These are phyloP conservation scores for Cyclargus thomasi DNA, from an alignment of 1,140 invertebrate species.

Conservation along the genomic window DNA sequence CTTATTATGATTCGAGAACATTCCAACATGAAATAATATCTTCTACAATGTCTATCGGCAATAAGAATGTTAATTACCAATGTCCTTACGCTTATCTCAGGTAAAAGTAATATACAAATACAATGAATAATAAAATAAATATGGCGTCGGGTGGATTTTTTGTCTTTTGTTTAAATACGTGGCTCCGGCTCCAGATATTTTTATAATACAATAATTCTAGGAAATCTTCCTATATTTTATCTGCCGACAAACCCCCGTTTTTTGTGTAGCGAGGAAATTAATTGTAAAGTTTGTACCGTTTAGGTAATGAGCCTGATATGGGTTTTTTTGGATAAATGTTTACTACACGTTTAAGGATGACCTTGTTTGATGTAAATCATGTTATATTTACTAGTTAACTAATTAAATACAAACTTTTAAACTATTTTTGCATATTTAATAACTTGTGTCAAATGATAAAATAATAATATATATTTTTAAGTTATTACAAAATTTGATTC, in stretches of 20 bases:
- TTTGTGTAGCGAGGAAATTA: background rate
- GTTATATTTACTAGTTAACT: too few species aligned
- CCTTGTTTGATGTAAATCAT: too few species aligned
- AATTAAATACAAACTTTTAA: too few species aligned
- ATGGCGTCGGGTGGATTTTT: background rate
- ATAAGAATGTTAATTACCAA: constrained; percentile 65
- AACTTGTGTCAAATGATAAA: too few species aligned
- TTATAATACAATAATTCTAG: constrained; percentile 3
- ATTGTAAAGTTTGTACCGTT: background rate
- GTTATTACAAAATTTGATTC: too few species aligned
- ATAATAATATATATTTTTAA: too few species aligned
- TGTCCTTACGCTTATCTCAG: constrained; percentile 34
- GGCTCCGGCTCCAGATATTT: background rate
- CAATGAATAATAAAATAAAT: constrained; percentile 19
- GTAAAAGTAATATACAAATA: constrained; percentile 19
- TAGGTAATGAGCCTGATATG: background rate
- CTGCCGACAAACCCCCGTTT: background rate
- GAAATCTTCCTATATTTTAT: background rate
- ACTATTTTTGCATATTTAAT: too few species aligned
- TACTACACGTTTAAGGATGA: too few species aligned
- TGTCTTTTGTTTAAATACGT: constrained; percentile 3
- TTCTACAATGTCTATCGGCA: constrained; percentile 21
- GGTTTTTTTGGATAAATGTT: background rate
- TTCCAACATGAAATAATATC: constrained; percentile 8
- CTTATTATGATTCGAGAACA: background rate